Conservation (phyloP, 2,113 vertebrate species). For the Corythoichthys haematopterus region DNA sequence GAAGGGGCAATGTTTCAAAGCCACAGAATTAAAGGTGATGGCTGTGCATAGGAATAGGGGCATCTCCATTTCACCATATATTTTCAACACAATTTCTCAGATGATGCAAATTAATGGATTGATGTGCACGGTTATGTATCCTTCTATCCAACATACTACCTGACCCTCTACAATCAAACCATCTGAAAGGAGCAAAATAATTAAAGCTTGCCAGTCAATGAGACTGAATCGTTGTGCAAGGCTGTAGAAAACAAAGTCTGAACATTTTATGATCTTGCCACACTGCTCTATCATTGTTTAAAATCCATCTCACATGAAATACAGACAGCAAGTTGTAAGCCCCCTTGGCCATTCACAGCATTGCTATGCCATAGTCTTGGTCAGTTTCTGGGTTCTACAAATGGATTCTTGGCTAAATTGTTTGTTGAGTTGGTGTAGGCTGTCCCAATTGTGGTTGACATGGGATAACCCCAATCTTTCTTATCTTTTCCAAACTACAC, state of each 20-base stretch:
- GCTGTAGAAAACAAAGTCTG: not conserved
- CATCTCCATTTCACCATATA: not conserved
- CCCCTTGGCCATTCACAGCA: too few relatives aligned
- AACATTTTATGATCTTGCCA: not conserved
- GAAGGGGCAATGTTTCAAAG: not conserved
- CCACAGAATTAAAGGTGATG: not conserved
- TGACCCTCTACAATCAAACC: slow-evolving; percentile 66
- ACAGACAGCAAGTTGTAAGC: too few relatives aligned
- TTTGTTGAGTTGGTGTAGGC: too few relatives aligned
- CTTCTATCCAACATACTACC: not conserved
- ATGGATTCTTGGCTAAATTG: too few relatives aligned
- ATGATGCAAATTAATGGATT: not conserved
- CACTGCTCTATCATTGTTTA: not conserved
- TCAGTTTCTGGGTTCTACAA: too few relatives aligned
- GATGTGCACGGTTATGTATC: not conserved
- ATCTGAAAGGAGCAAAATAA: slow-evolving; percentile 72
- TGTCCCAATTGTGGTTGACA: too few relatives aligned
- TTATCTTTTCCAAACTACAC: too few relatives aligned
- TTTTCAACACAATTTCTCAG: not conserved
- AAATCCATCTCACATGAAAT: not conserved
- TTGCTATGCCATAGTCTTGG: too few relatives aligned
- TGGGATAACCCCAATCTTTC: too few relatives aligned
- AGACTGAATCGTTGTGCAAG: slow-evolving; percentile 50
- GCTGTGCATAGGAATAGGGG: not conserved
- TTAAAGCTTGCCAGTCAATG: slow-evolving; percentile 69